Percentiles rank a stretch among this genome's conserved stretches.
Evolutionary conservation across 2,888 invertebrate species (phyloP).

Genomic region (Xanthorhoe designata): DNA sequence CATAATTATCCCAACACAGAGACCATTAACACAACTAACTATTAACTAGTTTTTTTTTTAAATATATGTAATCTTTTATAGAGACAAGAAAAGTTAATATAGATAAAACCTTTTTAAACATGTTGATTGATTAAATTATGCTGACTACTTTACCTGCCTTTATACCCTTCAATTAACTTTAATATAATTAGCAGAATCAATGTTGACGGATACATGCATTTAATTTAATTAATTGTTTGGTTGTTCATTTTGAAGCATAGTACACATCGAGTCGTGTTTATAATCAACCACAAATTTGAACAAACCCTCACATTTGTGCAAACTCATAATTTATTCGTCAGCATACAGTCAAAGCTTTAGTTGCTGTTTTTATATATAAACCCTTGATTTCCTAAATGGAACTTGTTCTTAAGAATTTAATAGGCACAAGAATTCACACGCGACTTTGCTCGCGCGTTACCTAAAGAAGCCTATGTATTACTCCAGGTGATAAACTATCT

Average conservation of each 20-base stretch:
- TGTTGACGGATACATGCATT: slow-evolving; percentile 1
- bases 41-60: too few species aligned
- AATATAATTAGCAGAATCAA: slow-evolving; percentile 2
- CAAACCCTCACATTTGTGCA: not conserved
- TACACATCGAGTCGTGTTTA: slow-evolving; percentile 1
- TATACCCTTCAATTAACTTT: not conserved
- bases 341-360: not conserved
- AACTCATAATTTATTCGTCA: not conserved
- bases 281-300: slow-evolving; percentile 8
- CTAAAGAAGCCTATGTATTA: too few species aligned
- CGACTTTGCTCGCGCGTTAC: too few species aligned
- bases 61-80: too few species aligned
- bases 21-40: too few species aligned
- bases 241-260: slow-evolving; percentile 7
- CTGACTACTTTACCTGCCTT: not conserved
- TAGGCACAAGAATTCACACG: too few species aligned
- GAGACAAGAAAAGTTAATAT: too few species aligned
- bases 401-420: too few species aligned
- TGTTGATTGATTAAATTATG: too few species aligned
- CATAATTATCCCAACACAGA: too few species aligned
- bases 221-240: slow-evolving; percentile 12
- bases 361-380: not conserved
- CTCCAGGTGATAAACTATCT: too few species aligned
- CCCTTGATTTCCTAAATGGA: not conserved
- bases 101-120: too few species aligned